Base-by-base conservation (phyloP, 2,888 invertebrate genomes). In the Orchestes rusci region DNA sequence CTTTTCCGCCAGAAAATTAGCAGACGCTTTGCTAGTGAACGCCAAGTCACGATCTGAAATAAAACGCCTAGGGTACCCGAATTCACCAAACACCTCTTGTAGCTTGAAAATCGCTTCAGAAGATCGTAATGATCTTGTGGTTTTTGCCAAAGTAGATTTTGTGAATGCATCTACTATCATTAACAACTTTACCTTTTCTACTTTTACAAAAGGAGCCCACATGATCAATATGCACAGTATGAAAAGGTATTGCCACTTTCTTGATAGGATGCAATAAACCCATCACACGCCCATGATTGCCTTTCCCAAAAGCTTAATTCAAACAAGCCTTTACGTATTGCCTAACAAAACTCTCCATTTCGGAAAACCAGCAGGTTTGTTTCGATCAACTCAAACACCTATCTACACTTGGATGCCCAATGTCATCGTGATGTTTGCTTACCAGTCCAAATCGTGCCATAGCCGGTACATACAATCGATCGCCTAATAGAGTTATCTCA, bases 251-350 rank as follows among this genome's bases (percentile, higher is more conserved):
- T 2, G 37, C 12, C 20, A 19, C 18, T 13, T 40, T 34, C 16
- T 36, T 33, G 3, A 38, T 38, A 8, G 42, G 39, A 35, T 46
- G 42, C 16, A 36, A 28, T n/a, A 29, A 10, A 2, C 41, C 48
- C 16, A 18, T 37, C 20, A 27, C 30, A 7, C 32, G 3, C 0
- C 61, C 43, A 56, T 47, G 32, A 3, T 40, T 43, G 0, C 59
- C 57, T 43, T 60, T 62, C 0, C 55, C 57, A 46, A 58, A 62
- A 1, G 59, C 59, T 36, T 61, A 62, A 7, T 56, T 34, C 2
- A 63, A 15, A 45, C 62, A 62, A 2, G 52, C 20, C 20, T 16
- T n/a, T 4, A 44, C 33, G 36, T 48, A 51, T 32, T 48, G 40
- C n/a, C 19, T 27, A 3, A 52, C 39, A 33, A 40, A 51, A 30